Evolutionary conservation across 2,797 vertebrate species (phyloP).

Genomic region (Loris lydekkerianus): DNA sequence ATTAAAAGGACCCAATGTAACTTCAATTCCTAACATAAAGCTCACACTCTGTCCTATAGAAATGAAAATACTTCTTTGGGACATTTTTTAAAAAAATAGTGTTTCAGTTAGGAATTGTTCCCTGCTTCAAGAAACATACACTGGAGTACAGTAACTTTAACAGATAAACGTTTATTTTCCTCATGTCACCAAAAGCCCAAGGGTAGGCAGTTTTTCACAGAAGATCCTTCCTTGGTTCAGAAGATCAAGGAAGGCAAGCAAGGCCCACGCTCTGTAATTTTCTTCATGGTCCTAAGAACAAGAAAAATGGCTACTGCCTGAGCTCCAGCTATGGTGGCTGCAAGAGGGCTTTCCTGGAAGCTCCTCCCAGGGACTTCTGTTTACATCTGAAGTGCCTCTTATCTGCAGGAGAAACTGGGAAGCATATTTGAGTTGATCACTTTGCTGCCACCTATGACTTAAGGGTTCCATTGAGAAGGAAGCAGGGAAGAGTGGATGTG

Average conservation of each 20-base stretch:
- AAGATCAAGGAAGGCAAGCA: neutral
- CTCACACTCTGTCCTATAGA: neutral
- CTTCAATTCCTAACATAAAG: neutral
- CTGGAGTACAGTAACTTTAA: constrained; percentile 6
- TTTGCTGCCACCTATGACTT: neutral
- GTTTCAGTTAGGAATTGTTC: neutral
- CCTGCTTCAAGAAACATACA: constrained; percentile 23
- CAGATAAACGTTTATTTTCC: constrained; percentile 8
- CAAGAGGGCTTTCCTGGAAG: neutral
- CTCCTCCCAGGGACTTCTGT: neutral
- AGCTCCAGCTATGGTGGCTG: neutral
- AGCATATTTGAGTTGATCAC: neutral
- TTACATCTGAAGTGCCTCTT: neutral
- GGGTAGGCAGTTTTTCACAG: neutral
- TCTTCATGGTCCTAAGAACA: neutral
- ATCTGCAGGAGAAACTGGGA: neutral
- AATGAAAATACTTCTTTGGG: neutral
- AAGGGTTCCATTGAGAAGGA: neutral
- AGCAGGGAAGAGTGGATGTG: neutral
- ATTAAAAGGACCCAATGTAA: neutral
- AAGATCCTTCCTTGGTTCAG: too few relatives aligned
- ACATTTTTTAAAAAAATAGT: neutral
- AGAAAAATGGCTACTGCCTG: neutral
- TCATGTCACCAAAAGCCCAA: neutral
- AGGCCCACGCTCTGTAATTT: neutral